Evolutionary conservation across 2,113 vertebrate species (phyloP).

Genomic region (Rhynchomys soricoides): DNA sequence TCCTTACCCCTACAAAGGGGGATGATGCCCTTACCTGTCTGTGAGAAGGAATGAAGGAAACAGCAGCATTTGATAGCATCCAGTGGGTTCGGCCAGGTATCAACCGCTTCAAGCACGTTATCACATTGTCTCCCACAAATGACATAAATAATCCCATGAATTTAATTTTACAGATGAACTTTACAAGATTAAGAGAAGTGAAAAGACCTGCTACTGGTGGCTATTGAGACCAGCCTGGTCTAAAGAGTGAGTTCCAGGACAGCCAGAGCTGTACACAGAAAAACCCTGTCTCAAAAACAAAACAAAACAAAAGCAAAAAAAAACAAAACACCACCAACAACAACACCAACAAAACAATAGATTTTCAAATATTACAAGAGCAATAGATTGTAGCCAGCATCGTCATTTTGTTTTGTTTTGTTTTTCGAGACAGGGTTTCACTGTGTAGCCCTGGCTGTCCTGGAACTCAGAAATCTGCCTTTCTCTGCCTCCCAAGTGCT

Average conservation of each 20-base stretch:
- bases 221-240: neutral
- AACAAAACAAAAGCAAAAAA: neutral
- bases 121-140: neutral
- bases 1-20: neutral
- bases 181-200: neutral
- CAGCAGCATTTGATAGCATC: neutral
- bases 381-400: neutral
- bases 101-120: neutral
- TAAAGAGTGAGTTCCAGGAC: neutral
- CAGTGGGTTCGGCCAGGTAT: neutral
- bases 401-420: too few species aligned
- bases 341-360: too few species aligned
- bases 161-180: neutral
- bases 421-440: too few species aligned
- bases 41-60: neutral
- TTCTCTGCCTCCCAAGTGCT: too few species aligned
- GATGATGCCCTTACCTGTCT: neutral
- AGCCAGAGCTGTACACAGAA: neutral
- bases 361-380: neutral
- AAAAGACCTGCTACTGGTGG: neutral
- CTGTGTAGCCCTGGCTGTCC: too few species aligned
- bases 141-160: neutral
- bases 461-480: too few species aligned
- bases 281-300: neutral
- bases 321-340: too few species aligned